Conservation (phyloP, 2,888 invertebrate species). For the Cancer borealis region DNA sequence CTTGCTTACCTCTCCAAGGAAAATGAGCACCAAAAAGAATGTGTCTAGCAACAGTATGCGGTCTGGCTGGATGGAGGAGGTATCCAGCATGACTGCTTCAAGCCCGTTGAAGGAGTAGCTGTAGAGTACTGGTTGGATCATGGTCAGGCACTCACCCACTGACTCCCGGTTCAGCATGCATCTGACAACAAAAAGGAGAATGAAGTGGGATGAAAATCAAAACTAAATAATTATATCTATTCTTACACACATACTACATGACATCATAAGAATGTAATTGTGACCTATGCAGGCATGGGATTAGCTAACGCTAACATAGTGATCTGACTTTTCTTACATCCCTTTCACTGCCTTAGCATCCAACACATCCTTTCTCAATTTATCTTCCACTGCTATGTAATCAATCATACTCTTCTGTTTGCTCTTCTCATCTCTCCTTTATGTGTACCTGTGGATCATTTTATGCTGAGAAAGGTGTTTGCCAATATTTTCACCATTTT, state of each 20-base stretch:
- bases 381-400: too few species aligned
- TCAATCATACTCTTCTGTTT: too few species aligned
- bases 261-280: too few species aligned
- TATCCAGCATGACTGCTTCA: conserved; percentile 97
- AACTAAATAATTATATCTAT: not conserved
- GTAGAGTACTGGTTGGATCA: conserved; percentile 99
- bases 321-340: too few species aligned
- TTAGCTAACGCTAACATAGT: too few species aligned
- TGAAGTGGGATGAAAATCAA: not conserved
- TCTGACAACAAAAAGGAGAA: conserved; percentile 81
- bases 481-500: too few species aligned
- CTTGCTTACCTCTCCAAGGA: conserved; percentile 93
- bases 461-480: too few species aligned
- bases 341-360: too few species aligned
- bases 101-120: conserved; percentile 99
- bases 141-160: conserved; percentile 97
- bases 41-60: conserved; percentile 99
- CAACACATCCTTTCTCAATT: too few species aligned
- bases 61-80: conserved; percentile 98
- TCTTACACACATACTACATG: not conserved
- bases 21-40: conserved; percentile 99
- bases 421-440: too few species aligned
- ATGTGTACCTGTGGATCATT: too few species aligned
- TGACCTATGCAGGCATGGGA: too few species aligned
- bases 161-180: conserved; percentile 99